Conservation (phyloP, 2,113 vertebrate species). For the Nibea coibor region DNA sequence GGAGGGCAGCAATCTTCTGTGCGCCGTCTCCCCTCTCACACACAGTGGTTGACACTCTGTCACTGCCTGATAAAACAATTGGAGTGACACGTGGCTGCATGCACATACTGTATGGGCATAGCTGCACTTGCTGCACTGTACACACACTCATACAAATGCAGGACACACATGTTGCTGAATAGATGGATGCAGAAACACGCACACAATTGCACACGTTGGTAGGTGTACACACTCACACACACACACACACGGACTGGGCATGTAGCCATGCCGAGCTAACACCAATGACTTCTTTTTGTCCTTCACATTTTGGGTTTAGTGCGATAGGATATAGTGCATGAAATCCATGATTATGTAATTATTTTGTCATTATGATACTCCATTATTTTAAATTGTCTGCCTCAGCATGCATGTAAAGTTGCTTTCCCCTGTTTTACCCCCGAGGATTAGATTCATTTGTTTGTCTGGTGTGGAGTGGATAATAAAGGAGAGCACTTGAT, state of each 20-base stretch:
- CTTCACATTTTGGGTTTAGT: constrained; percentile 41
- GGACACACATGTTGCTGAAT: constrained; percentile 7
- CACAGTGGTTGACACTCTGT: constrained; percentile 60
- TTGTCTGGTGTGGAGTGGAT: constrained; percentile 12
- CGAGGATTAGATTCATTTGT: constrained; percentile 19
- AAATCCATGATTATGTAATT: not conserved
- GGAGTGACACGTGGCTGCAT: constrained; percentile 47
- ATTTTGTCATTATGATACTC: not conserved
- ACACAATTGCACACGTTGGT: constrained; percentile 1
- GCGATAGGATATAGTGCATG: constrained; percentile 14
- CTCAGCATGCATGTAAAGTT: constrained; percentile 7
- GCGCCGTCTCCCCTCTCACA: constrained; percentile 50
- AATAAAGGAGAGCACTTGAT: constrained; percentile 30
- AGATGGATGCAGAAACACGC: constrained; percentile 13
- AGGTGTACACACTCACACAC: constrained; percentile 18
- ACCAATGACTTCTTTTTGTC: constrained; percentile 53
- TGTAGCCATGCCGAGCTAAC: constrained; percentile 42
- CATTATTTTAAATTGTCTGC: not conserved
- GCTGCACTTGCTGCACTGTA: constrained; percentile 20
- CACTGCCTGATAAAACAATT: constrained; percentile 69
- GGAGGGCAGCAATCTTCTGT: constrained; percentile 62
- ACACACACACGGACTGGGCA: constrained; percentile 22
- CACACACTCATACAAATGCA: not conserved
- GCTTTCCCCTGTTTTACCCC: constrained; percentile 14
- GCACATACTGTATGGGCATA: constrained; percentile 36